Evolutionary conservation across 2,888 invertebrate genomes (phyloP).

Genomic region (Leucania comma): DNA sequence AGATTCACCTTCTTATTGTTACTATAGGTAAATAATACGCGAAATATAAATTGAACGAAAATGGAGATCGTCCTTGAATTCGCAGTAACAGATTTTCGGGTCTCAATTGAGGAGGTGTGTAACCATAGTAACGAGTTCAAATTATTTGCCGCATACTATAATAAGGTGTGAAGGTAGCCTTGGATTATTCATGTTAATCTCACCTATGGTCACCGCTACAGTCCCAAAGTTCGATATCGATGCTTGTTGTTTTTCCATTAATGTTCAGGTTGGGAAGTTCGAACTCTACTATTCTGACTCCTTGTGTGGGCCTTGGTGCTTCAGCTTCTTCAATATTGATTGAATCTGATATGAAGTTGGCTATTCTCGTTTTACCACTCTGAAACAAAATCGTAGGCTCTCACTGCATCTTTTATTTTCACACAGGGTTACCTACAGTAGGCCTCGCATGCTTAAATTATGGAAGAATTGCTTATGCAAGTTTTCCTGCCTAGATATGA

Average conservation of each 20-base stretch:
- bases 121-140: no score
- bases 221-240: constrained; percentile 95
- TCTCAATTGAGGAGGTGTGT: no score
- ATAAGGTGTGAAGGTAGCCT: background rate
- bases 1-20: background rate
- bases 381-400: constrained; percentile 77
- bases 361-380: constrained; percentile 93
- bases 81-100: no score
- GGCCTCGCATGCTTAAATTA: background rate
- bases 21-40: background rate
- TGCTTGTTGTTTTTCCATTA: constrained; percentile 90
- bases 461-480: background rate
- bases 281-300: constrained; percentile 94
- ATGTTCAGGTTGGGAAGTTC: constrained; percentile 92
- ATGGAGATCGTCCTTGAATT: no score
- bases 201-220: constrained; percentile 95
- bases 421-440: no score
- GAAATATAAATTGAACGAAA: no score
- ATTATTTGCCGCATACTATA: no score
- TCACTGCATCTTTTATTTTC: background rate
- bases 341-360: constrained; percentile 93
- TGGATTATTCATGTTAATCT: constrained; percentile 1
- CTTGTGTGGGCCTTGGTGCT: constrained; percentile 93
- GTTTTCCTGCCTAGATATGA: background rate
- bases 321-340: constrained; percentile 91